phyloP scores from a whole-genome alignment of 2,888 invertebrate species.

The Lepidocyrtoides sp. region DNA sequence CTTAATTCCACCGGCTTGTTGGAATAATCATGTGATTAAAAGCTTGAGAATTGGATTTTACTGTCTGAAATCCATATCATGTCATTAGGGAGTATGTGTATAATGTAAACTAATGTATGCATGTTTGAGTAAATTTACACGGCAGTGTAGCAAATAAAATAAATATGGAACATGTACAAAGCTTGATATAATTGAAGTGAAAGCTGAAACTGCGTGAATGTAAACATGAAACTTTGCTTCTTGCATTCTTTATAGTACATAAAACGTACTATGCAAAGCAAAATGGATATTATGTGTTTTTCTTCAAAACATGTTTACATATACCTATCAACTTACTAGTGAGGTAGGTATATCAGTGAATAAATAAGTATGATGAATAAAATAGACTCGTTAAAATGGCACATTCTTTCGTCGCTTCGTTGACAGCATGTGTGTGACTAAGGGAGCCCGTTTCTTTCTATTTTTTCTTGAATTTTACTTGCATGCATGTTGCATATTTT shows the following conservation, averaged over 20 bases:
- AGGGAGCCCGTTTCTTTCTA: not conserved
- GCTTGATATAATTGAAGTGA: not conserved
- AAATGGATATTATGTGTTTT: too few species aligned
- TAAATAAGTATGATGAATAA: slow-evolving; percentile 18
- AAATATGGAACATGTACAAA: not conserved
- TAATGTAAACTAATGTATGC: not conserved
- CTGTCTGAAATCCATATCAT: slow-evolving; percentile 5
- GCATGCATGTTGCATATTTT: slow-evolving; percentile 45
- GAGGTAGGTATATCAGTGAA: not conserved
- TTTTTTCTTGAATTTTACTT: slow-evolving; percentile 9
- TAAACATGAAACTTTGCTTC: not conserved
- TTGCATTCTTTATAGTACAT: not conserved
- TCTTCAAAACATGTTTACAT: too few species aligned
- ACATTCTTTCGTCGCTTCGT: slow-evolving; percentile 48
- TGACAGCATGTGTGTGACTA: not conserved
- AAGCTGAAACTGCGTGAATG: not conserved
- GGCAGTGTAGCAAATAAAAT: not conserved
- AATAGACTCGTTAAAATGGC: slow-evolving; percentile 36
- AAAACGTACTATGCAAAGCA: too few species aligned
- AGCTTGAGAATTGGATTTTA: slow-evolving; percentile 27
- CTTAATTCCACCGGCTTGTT: slow-evolving; percentile 20
- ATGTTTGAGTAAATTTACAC: not conserved
- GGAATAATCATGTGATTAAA: slow-evolving; percentile 39
- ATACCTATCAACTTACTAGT: not conserved
- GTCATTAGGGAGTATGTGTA: not conserved